These are phyloP conservation scores for Anser brachyrhynchus DNA, from an alignment of 2,113 vertebrate species.

Conservation along the genomic window DNA sequence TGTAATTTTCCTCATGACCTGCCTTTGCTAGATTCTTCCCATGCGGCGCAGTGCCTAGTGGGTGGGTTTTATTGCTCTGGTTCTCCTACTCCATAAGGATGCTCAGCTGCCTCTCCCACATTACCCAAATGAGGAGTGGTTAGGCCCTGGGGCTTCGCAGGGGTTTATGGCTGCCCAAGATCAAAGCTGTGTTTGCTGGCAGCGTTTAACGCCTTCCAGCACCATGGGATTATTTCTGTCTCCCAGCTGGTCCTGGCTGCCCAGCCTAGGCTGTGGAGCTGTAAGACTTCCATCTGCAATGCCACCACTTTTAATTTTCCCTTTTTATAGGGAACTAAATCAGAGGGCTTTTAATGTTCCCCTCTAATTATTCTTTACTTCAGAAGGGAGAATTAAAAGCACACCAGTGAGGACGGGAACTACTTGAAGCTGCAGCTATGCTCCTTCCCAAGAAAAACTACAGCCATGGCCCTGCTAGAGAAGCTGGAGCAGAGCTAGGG, in stretches of 20 bases:
- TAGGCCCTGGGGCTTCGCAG: background rate
- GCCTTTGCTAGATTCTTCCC: background rate
- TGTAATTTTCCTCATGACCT: background rate
- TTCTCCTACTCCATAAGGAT: background rate
- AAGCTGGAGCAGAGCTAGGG: background rate
- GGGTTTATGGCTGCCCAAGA: background rate
- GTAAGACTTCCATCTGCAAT: background rate
- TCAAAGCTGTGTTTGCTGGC: background rate
- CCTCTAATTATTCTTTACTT: background rate
- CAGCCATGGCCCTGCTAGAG: background rate
- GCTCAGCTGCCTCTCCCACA: background rate
- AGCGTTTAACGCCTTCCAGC: background rate
- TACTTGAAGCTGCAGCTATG: background rate
- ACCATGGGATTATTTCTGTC: background rate
- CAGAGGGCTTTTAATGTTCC: background rate
- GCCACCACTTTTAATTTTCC: background rate
- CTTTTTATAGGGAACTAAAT: background rate
- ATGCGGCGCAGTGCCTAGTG: background rate
- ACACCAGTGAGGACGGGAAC: rapidly evolving
- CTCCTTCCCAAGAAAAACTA: rapidly evolving
- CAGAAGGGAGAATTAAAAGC: background rate
- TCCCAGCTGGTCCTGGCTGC: background rate
- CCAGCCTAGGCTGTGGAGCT: background rate
- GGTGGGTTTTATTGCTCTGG: background rate
- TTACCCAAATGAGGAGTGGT: background rate